Evolutionary conservation across 2,113 vertebrate genomes (phyloP).

Genomic region (Nasalis larvatus): DNA sequence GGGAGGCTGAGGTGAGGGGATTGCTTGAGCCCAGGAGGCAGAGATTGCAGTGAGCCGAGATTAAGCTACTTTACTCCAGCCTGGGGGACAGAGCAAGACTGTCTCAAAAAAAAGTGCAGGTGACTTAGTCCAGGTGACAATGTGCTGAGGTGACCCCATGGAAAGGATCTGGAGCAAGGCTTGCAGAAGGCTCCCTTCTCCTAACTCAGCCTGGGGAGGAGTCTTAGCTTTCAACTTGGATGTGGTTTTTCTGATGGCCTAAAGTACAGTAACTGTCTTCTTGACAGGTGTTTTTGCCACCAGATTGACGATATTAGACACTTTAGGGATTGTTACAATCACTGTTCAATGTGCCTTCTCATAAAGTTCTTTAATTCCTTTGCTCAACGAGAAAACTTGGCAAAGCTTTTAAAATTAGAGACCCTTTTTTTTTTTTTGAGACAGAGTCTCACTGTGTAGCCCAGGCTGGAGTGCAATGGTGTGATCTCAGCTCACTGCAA

Average conservation of each 20-base stretch:
- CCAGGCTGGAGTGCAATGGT: no score
- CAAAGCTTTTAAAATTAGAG: slow-evolving; percentile 42
- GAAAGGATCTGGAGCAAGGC: not conserved
- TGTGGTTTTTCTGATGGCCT: not conserved
- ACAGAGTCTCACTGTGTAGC: no score
- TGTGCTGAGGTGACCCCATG: not conserved
- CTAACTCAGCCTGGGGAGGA: not conserved
- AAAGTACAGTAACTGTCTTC: not conserved
- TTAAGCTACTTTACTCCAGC: no score
- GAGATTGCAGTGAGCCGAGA: no score
- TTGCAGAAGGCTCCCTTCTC: not conserved
- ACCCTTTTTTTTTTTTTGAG: not conserved
- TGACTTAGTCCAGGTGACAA: not conserved
- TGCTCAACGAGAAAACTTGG: not conserved
- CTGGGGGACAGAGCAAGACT: no score
- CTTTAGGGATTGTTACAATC: not conserved
- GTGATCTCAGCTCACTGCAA: no score
- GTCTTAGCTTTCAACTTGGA: not conserved
- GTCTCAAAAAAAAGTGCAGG: not conserved
- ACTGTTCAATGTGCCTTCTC: not conserved
- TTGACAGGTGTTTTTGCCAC: not conserved
- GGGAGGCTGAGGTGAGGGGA: no score
- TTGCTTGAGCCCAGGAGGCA: no score
- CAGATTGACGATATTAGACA: not conserved
- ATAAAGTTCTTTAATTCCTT: slow-evolving; percentile 25